Percentiles rank a stretch among this genome's conserved stretches.
Evolutionary conservation across 2,888 invertebrate genomes (phyloP).

Genomic region (Nasonovia ribisnigri): DNA sequence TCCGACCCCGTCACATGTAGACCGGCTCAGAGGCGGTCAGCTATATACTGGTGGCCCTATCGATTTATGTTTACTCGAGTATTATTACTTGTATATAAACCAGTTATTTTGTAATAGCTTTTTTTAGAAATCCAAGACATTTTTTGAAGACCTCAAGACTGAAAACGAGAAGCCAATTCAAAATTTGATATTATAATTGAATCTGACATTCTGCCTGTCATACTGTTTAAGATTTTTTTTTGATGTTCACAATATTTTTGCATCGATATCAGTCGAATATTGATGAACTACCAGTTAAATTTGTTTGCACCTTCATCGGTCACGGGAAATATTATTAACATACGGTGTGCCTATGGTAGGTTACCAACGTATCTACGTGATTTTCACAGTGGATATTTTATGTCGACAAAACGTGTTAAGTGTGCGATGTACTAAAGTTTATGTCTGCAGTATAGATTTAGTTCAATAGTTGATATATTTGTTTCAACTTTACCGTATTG

Average conservation of each 20-base stretch:
- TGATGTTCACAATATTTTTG: neutral
- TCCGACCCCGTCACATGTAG: neutral
- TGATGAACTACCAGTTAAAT: neutral
- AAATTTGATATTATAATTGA: neutral
- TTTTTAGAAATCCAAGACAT: neutral
- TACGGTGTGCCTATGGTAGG: no score
- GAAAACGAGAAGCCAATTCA: neutral
- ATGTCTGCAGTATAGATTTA: neutral
- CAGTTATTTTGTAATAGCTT: neutral
- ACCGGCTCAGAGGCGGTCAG: neutral
- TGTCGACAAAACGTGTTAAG: neutral
- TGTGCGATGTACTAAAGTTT: no score
- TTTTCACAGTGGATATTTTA: neutral
- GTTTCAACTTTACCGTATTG: neutral
- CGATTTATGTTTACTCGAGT: neutral
- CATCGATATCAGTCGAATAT: neutral
- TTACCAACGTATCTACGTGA: no score
- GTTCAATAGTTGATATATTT: neutral
- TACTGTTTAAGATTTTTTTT: neutral
- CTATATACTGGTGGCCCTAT: neutral
- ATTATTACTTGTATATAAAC: no score
- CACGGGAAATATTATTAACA: neutral
- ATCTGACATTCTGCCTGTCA: neutral
- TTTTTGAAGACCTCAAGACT: neutral
- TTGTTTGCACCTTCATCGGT: neutral